Base-by-base conservation (phyloP, 2,113 vertebrate genomes). In the Riparia riparia region DNA sequence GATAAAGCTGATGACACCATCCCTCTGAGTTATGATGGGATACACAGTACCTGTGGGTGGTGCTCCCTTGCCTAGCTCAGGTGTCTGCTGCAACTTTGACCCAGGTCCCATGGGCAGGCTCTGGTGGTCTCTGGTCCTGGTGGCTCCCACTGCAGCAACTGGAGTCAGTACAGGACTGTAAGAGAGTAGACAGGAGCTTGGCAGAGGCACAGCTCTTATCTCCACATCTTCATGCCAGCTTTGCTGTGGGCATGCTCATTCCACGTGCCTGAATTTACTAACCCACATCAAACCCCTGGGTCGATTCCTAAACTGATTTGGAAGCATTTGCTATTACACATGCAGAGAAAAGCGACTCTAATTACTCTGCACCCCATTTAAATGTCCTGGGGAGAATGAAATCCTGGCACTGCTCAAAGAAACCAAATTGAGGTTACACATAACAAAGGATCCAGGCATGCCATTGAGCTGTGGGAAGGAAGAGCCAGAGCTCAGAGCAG, bases 141-240 rank as follows among this genome's bases (percentile, higher is more conserved):
- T 41, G 71, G 47, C 54, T 95, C 54, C 47, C 49, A 6, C 26
- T 51, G 63, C 51, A 71, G n/a, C 86, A 68, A 34, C 13, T 0
- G 1, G 42, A 92, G 89, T 68, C 68, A 37, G 63, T 0, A 17
- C 44, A 80, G 63, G 66, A 76, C 72, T 39, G 42, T 7, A 42
- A 58, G 42, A 73, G 31, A 90, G 77, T 2, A 93, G 79, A 84
- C 0, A 12, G 80, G 56, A 94, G 68, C 28, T 7, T 81, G 83
- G 77, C 68, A 91, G 92, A 87, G 61, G 77, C 61, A 74, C 77
- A 54, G 82, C 78, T 96, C 93, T 79, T 74, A 89, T 60, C 92
- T 89, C 42, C 45, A 45, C 68, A 47, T 58, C 89, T 87, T 65
- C 3, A 1, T 16, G 25, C 42, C 20, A 13, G 3, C 73, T 89